Percentiles rank a stretch among this genome's conserved stretches.
Evolutionary conservation across 2,113 vertebrate species (phyloP).

Genomic region (Cynoglossus semilaevis): DNA sequence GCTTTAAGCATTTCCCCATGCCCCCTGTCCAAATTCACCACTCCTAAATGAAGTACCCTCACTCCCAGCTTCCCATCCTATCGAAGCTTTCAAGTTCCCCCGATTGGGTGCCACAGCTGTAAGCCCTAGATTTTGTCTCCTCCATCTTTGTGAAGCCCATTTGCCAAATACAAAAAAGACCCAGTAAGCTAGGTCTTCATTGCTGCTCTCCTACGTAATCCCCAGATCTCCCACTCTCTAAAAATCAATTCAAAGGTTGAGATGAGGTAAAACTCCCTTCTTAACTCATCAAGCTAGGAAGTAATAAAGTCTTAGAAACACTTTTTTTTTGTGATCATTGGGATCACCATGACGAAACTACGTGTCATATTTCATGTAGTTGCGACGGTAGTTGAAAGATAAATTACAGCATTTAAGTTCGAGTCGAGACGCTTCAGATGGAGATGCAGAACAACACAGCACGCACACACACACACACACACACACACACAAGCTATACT

Average conservation of each 20-base stretch:
- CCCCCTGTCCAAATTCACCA: slow-evolving; percentile 64
- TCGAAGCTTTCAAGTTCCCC: slow-evolving; percentile 71
- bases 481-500: too few relatives aligned
- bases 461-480: too few relatives aligned
- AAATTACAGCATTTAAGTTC: not conserved
- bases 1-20: slow-evolving; percentile 70
- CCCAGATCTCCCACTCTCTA: slow-evolving; percentile 72
- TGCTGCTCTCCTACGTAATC: slow-evolving; percentile 74
- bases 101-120: slow-evolving; percentile 67
- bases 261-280: slow-evolving; percentile 73
- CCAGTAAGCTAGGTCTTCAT: slow-evolving; percentile 78
- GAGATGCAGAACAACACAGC: too few relatives aligned
- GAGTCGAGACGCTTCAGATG: too few relatives aligned
- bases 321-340: slow-evolving; percentile 58
- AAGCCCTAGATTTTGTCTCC: slow-evolving; percentile 81
- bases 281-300: slow-evolving; percentile 72
- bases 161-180: slow-evolving; percentile 79
- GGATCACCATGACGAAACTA: slow-evolving; percentile 72
- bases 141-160: slow-evolving; percentile 78
- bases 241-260: slow-evolving; percentile 78
- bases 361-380: slow-evolving; percentile 67
- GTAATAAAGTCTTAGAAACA: slow-evolving; percentile 63
- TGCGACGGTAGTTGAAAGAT: not conserved
- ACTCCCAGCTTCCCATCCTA: slow-evolving; percentile 72
- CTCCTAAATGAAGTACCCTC: slow-evolving; percentile 73